Base-by-base conservation (phyloP, 2,888 invertebrate genomes). In the Phytoseiulus persimilis region DNA sequence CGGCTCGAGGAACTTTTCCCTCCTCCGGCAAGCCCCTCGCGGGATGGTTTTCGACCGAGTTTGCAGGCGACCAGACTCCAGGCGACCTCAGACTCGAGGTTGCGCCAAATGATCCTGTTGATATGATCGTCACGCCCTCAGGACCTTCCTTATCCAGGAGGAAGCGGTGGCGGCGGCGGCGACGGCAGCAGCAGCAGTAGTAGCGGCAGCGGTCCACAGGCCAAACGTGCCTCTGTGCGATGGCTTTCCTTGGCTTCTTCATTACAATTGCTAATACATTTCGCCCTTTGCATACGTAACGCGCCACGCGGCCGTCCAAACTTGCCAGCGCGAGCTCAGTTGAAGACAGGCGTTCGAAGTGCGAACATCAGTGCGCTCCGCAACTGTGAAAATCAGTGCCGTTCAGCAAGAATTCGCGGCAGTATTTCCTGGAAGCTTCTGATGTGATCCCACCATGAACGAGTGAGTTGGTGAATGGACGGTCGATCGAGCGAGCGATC, bases 251-350 rank as follows among this genome's bases (percentile, higher is more conserved):
- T n/a, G 87, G 32, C 32, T n/a, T 32, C 39, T 90, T 91, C 91
- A 91, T 91, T 91, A 91, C 91, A 91, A 91, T 91, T 91, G 91
- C 91, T 91, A 91, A 91, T 91, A 90, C 33, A 45, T 87, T 87
- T 31, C 87, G 87, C 87, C 45, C 87, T 87, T 32, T 32, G 87
- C 87, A 87, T 87, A 32, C 87, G 45, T 87, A 87, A 87, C 87
- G 87, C 33, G 39, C 31, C 39, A 87, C 32, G 33, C 87, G 87
- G 65, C 65, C 65, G 65, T 65, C 65, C 65, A 65, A 65, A 65
- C 65, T 65, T 65, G 65, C 65, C 65, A 65, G 65, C 65, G 5
- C 18, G 65, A 23, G 65, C 65, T 65, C 65, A 65, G 65, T 65
- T 65, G 65, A 65, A 65, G 65, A 65, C 65, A 65, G 65, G 65